Conservation (phyloP, 2,797 vertebrate species). For the Malurus splendens region DNA sequence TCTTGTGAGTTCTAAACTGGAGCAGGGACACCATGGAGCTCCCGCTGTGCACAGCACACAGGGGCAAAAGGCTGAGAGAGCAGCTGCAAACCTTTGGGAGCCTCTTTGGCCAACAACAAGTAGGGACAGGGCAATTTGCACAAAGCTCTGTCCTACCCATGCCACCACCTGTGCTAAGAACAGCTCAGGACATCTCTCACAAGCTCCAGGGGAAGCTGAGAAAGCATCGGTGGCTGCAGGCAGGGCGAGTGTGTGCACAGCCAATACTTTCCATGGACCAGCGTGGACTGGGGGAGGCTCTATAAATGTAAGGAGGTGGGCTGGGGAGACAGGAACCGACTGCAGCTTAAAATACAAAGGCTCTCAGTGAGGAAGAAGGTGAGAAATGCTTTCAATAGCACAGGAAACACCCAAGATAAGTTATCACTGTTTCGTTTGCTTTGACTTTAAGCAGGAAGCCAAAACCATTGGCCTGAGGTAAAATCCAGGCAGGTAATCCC, state of each 20-base stretch:
- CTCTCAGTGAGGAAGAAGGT: neutral
- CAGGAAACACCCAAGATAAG: conserved; percentile 43
- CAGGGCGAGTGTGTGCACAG: neutral
- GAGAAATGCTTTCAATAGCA: neutral
- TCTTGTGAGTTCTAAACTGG: neutral
- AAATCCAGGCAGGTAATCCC: neutral
- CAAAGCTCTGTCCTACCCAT: neutral
- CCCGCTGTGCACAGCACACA: neutral
- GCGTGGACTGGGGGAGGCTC: neutral
- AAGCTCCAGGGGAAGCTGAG: neutral
- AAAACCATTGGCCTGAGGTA: neutral
- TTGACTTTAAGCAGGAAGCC: conserved; percentile 37
- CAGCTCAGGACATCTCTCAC: fast-evolving
- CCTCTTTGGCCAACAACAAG: neutral
- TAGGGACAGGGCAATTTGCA: neutral
- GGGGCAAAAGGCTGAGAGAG: neutral
- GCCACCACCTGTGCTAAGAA: neutral
- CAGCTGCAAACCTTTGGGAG: neutral
- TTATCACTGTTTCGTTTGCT: neutral
- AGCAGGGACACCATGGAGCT: neutral
- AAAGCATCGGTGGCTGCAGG: neutral
- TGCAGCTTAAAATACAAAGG: conserved; percentile 5
- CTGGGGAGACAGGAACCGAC: neutral
- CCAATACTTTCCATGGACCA: neutral
- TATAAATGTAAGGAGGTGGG: neutral